Evolutionary conservation across 2,797 vertebrate species (phyloP).

Genomic region (Neosilurus mollespiculum): DNA sequence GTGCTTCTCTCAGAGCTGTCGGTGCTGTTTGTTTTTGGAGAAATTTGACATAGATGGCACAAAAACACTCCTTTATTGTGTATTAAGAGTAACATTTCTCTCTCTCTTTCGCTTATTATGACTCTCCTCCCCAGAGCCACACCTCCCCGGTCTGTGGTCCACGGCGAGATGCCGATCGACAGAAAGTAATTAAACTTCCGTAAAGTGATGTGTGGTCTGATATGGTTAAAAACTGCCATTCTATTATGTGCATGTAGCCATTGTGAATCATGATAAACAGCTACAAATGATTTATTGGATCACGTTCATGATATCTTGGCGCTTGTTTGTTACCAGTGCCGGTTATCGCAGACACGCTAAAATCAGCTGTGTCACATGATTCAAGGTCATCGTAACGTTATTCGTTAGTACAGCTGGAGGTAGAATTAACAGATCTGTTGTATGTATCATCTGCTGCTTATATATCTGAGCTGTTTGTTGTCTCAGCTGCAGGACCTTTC

Average conservation of each 20-base stretch:
- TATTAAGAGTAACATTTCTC: constrained; percentile 20
- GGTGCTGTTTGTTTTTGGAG: constrained; percentile 42
- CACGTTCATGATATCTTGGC: constrained; percentile 20
- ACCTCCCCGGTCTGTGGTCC: constrained; percentile 45
- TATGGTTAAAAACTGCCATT: constrained; percentile 17
- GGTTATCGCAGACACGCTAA: constrained; percentile 3
- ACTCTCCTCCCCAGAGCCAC: constrained; percentile 1
- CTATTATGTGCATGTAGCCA: neutral
- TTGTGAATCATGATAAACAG: constrained; percentile 2
- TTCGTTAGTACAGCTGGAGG: constrained; percentile 44
- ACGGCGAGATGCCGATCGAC: constrained; percentile 59
- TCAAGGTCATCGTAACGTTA: constrained; percentile 40
- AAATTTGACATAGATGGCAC: constrained; percentile 43
- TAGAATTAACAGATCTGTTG: constrained; percentile 43
- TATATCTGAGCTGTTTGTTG: constrained; percentile 55
- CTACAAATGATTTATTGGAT: neutral
- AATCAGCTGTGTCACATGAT: constrained; percentile 17
- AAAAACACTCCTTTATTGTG: constrained; percentile 43
- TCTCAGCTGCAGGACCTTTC: constrained; percentile 57
- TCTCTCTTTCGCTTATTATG: neutral
- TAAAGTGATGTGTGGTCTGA: constrained; percentile 34
- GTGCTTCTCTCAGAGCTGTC: neutral
- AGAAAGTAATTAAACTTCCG: constrained; percentile 68
- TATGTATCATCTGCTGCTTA: constrained; percentile 36
- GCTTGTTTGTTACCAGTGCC: constrained; percentile 11